phyloP scores from a whole-genome alignment of 2,888 invertebrate species.

The Diloba caeruleocephala region DNA sequence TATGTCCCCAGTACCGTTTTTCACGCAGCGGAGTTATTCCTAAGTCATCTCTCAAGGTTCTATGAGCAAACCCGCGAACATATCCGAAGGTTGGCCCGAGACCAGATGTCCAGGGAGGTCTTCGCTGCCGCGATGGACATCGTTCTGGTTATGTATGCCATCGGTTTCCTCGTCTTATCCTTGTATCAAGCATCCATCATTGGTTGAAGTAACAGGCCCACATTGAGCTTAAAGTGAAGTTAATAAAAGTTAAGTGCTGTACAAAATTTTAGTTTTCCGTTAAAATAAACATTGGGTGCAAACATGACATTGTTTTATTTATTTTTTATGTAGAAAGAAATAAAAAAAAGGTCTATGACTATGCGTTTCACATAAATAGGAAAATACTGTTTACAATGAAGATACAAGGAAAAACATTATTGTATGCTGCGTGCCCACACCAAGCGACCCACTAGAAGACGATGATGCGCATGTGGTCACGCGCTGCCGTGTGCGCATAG shows the following conservation, averaged over 20 bases:
- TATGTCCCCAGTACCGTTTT: conserved; percentile 60
- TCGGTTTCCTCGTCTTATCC: conserved; percentile 76
- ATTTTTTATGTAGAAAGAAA: no score
- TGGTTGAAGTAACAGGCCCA: conserved; percentile 22
- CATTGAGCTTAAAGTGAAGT: conserved; percentile 36
- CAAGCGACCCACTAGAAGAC: no score
- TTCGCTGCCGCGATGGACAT: conserved; percentile 75
- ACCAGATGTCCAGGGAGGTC: conserved; percentile 66
- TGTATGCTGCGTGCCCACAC: no score
- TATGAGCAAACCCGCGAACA: conserved; percentile 52
- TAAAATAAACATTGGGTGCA: conserved; percentile 35
- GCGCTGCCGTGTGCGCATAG: no score
- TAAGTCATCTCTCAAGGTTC: conserved; percentile 53
- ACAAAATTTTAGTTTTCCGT: conserved; percentile 15
- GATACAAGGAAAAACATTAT: no score
- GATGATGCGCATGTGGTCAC: no score
- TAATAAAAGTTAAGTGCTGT: conserved; percentile 27
- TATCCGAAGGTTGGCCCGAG: conserved; percentile 58
- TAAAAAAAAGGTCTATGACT: no score
- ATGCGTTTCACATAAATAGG: no score
- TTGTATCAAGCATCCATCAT: conserved; percentile 70
- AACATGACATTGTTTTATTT: not conserved
- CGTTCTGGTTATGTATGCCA: conserved; percentile 73
- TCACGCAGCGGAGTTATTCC: conserved; percentile 58
- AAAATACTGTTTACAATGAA: no score